These are phyloP conservation scores for Cheilinus undulatus DNA, from an alignment of 2,113 vertebrate species.

Conservation along the genomic window DNA sequence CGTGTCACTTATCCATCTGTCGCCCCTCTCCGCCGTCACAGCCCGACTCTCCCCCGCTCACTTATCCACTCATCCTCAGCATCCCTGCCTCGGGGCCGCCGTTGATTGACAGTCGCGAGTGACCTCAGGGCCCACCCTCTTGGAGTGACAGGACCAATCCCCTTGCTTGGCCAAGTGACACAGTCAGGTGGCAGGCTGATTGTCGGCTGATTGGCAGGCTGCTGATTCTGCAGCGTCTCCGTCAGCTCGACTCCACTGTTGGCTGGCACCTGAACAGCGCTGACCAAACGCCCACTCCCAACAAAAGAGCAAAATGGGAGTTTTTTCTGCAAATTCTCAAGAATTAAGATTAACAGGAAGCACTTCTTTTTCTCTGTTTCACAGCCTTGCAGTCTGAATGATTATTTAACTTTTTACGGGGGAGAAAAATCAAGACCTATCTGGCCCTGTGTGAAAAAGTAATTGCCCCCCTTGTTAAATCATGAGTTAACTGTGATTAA, in stretches of 20 bases:
- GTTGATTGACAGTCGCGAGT: conserved; percentile 63
- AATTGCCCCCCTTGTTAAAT: no score
- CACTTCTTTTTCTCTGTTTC: background rate
- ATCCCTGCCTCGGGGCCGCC: conserved; percentile 30
- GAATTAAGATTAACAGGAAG: conserved; percentile 22
- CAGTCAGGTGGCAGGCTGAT: conserved; percentile 38
- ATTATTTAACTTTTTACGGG: no score
- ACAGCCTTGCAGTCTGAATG: background rate
- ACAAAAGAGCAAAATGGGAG: background rate
- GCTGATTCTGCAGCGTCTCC: conserved; percentile 50
- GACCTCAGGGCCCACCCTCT: conserved; percentile 54
- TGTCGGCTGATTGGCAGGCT: conserved; percentile 45
- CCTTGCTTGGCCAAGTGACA: conserved; percentile 52
- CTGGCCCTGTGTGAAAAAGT: no score
- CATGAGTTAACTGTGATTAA: no score
- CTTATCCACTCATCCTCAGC: conserved; percentile 69
- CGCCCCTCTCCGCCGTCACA: conserved; percentile 11
- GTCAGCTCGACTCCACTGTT: conserved; percentile 1
- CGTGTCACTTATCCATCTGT: conserved; percentile 45
- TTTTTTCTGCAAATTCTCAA: background rate
- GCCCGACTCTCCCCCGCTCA: conserved; percentile 38
- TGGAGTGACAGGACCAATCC: conserved; percentile 60
- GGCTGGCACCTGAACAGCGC: conserved; percentile 5
- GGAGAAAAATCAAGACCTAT: no score
- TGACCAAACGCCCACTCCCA: background rate